Percentiles rank a stretch among this genome's conserved stretches.
phyloP scores from a whole-genome alignment of 2,797 vertebrate species.

The Sarcophilus harrisii region DNA sequence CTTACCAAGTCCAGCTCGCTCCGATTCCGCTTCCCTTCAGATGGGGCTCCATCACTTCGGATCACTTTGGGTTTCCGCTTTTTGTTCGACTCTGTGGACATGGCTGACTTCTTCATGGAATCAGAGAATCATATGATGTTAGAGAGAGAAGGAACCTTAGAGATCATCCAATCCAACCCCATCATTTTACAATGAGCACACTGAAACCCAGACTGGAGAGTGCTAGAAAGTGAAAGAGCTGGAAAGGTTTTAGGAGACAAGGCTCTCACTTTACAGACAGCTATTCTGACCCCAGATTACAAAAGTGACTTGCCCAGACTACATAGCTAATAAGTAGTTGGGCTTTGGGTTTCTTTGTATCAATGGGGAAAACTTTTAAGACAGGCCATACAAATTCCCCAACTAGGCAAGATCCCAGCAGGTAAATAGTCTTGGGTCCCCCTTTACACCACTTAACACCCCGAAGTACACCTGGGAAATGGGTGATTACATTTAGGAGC shows the following conservation, averaged over 20 bases:
- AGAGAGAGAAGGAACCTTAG: not conserved
- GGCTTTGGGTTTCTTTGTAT: not conserved
- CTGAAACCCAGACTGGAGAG: not conserved
- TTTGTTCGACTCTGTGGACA: conserved; percentile 92
- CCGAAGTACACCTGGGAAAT: not conserved
- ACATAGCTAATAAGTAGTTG: not conserved
- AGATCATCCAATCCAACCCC: not conserved
- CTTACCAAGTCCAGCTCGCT: conserved; percentile 90
- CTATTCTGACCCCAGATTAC: not conserved
- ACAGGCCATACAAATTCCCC: not conserved
- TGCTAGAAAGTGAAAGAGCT: not conserved
- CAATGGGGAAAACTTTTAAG: not conserved
- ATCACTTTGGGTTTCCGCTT: conserved; percentile 97
- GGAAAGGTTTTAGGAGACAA: not conserved
- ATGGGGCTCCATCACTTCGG: conserved; percentile 90
- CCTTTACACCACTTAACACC: not conserved
- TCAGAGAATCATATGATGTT: not conserved
- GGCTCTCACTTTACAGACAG: not conserved
- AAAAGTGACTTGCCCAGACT: not conserved
- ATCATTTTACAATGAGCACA: not conserved
- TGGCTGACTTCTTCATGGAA: conserved; percentile 57
- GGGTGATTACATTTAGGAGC: not conserved
- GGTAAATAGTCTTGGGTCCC: not conserved
- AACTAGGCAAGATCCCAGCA: not conserved
- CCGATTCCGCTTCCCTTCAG: conserved; percentile 91